phyloP scores from a whole-genome alignment of 2,113 vertebrate species.

The Aegotheles bennettii region DNA sequence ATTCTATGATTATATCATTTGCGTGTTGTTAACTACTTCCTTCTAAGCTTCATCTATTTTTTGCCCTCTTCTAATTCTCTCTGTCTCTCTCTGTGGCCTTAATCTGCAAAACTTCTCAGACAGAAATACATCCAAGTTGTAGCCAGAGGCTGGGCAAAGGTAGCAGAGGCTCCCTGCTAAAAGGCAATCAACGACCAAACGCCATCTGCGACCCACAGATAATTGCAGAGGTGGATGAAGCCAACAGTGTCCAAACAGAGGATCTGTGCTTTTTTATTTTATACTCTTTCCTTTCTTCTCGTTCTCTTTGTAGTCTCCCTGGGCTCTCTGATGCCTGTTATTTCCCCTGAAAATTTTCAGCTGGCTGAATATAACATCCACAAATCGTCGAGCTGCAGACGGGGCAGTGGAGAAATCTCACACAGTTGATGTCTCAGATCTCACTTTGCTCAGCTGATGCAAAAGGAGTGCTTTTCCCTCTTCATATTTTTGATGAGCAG shows the following conservation, averaged over 20 bases:
- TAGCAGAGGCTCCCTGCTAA: background rate
- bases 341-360: background rate
- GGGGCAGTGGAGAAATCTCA: background rate
- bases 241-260: background rate
- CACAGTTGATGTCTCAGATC: background rate
- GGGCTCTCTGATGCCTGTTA: background rate
- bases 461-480: background rate
- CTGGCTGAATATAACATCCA: background rate
- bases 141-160: background rate
- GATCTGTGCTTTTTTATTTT: background rate
- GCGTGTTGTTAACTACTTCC: background rate
- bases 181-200: background rate
- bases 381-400: background rate
- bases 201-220: background rate
- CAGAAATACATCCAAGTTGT: background rate
- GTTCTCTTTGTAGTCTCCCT: background rate
- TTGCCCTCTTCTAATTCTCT: background rate
- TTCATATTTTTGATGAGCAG: background rate
- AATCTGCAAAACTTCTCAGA: background rate
- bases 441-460: background rate
- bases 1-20: no score
- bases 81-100: background rate
- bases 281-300: background rate
- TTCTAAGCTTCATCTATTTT: background rate
- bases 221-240: constrained; percentile 7